Percentiles rank a stretch among this genome's conserved stretches.
These are phyloP conservation scores for Zhuqinia jingwanae DNA, from an alignment of 2,888 invertebrate genomes.

Conservation along the genomic window DNA sequence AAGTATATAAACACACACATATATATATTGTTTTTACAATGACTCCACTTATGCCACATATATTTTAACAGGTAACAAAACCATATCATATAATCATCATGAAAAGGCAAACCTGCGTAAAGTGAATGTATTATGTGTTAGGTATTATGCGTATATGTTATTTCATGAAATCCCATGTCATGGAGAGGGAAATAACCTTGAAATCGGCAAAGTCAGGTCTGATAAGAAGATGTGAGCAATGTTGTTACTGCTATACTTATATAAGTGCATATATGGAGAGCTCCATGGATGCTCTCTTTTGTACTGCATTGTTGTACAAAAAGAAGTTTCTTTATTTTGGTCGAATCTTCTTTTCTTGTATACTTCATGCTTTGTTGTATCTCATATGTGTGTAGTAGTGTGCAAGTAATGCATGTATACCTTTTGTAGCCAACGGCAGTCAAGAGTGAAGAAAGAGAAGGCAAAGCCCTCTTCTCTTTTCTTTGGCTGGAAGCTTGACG, in stretches of 20 bases:
- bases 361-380: too few species aligned
- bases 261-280: neutral
- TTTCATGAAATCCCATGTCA: constrained; percentile 71
- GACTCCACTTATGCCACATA: constrained; percentile 12
- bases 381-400: neutral
- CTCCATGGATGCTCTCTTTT: constrained; percentile 8
- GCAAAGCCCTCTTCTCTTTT: constrained; percentile 58
- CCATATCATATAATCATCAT: neutral
- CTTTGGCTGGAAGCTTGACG: constrained; percentile 58
- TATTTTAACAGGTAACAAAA: constrained; percentile 32
- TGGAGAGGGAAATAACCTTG: constrained; percentile 72
- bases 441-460: constrained; percentile 55
- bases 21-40: neutral
- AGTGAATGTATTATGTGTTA: constrained; percentile 44
- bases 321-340: too few species aligned
- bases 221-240: neutral
- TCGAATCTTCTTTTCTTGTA: too few species aligned
- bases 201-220: constrained; percentile 57
- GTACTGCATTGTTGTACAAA: neutral
- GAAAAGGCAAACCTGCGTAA: neutral
- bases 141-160: constrained; percentile 66
- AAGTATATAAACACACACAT: constrained; percentile 1
- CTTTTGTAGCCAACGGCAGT: constrained; percentile 56
- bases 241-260: neutral
- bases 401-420: neutral